These are phyloP conservation scores for Lobophora halterata DNA, from an alignment of 2,888 invertebrate species.

Conservation along the genomic window DNA sequence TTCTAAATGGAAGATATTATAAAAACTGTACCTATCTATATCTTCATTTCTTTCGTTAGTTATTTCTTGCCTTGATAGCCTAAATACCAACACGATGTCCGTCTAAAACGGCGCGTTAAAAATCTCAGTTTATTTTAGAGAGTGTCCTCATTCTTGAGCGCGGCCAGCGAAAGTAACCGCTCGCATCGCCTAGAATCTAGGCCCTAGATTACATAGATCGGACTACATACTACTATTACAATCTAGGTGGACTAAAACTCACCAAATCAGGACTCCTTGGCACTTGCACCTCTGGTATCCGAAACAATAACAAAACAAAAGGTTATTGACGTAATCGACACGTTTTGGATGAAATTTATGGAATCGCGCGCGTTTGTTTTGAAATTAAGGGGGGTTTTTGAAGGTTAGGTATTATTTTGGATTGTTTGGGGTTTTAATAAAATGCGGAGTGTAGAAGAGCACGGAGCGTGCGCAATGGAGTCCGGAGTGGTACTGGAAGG, in stretches of 20 bases:
- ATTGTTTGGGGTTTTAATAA: conserved; percentile 44
- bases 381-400: conserved; percentile 6
- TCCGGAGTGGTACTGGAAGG: conserved; percentile 55
- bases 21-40: too few relatives aligned
- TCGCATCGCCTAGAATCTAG: conserved; percentile 50
- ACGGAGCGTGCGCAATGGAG: conserved; percentile 72
- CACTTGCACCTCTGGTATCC: conserved; percentile 17
- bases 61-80: conserved; percentile 13
- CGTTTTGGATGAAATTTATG: conserved; percentile 45
- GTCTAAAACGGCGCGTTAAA: conserved; percentile 52
- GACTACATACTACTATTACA: too few relatives aligned
- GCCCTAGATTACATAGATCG: too few relatives aligned
- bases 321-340: conserved; percentile 56
- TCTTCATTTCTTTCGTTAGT: not conserved
- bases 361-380: conserved; percentile 29
- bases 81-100: conserved; percentile 18
- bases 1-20: too few relatives aligned
- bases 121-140: conserved; percentile 66
- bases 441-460: conserved; percentile 65
- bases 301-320: conserved; percentile 33
- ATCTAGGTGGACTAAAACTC: conserved; percentile 45
- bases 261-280: conserved; percentile 53
- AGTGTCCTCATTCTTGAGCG: conserved; percentile 63
- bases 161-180: conserved; percentile 64
- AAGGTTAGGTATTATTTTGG: conserved; percentile 56